A percentile compares a stretch with the other conserved stretches of the same genome.
Evolutionary conservation across 1,140 invertebrate genomes (phyloP).

Genomic region (Triops cancriformis): DNA sequence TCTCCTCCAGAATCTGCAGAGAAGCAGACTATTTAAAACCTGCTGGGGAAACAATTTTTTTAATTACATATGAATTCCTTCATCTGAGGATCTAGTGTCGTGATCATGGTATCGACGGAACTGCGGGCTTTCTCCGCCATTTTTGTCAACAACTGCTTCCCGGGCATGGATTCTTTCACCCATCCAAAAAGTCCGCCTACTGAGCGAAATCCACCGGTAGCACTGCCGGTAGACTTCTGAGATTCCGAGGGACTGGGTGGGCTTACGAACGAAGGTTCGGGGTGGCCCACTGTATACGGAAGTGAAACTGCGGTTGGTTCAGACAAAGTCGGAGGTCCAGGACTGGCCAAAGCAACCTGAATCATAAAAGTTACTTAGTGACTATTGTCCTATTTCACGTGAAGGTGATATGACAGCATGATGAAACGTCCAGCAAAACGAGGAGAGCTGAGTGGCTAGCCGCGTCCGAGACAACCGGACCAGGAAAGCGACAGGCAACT

Average conservation of each 20-base stretch:
- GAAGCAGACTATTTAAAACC: constrained; percentile 31
- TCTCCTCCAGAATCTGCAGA: constrained; percentile 65
- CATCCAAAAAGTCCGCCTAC: constrained; percentile 45
- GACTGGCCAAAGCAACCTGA: not conserved
- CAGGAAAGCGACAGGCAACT: too few relatives aligned
- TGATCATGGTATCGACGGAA: constrained; percentile 76
- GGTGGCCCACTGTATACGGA: not conserved
- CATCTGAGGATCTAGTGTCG: constrained; percentile 83
- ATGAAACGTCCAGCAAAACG: too few relatives aligned
- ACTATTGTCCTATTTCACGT: too few relatives aligned
- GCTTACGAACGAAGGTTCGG: constrained; percentile 26
- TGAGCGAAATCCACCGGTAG: not conserved
- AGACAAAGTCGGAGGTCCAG: not conserved
- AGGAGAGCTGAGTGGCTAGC: too few relatives aligned
- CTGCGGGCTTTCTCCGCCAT: constrained; percentile 72
- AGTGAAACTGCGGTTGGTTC: constrained; percentile 6
- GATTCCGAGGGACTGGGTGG: constrained; percentile 27
- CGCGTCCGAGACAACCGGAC: too few relatives aligned
- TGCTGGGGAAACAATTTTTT: constrained; percentile 11
- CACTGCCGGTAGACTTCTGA: not conserved
- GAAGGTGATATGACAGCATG: too few relatives aligned
- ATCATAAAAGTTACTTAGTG: not conserved
- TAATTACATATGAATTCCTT: constrained; percentile 70
- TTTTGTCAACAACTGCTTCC: constrained; percentile 49
- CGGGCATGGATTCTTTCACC: constrained; percentile 46